Conservation (phyloP, 2,113 vertebrate genomes). For the Psilopsiagon aymara region DNA sequence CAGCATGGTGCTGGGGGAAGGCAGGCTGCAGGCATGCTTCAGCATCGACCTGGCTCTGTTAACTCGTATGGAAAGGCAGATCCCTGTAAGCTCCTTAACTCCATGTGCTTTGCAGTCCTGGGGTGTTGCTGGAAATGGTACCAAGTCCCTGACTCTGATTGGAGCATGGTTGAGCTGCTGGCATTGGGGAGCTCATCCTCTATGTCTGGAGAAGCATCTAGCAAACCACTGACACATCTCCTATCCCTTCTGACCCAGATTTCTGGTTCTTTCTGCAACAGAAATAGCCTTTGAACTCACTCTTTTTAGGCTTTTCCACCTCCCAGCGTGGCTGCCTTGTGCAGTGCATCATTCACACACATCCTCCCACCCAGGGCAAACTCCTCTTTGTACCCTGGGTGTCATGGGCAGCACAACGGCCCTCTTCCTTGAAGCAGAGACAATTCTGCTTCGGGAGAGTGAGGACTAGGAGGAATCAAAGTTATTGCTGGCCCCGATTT, state of each 20-base stretch:
- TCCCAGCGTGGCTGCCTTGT: rapidly evolving
- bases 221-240: not conserved
- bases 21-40: not conserved
- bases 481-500: rapidly evolving
- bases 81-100: not conserved
- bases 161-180: not conserved
- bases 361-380: not conserved
- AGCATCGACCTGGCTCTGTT: rapidly evolving
- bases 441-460: not conserved
- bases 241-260: not conserved
- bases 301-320: not conserved
- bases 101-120: not conserved
- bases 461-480: not conserved
- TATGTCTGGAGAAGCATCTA: not conserved
- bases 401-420: not conserved
- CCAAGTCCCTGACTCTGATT: rapidly evolving
- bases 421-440: not conserved
- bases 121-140: not conserved
- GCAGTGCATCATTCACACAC: not conserved
- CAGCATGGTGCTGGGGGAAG: rapidly evolving
- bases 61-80: not conserved
- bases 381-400: not conserved
- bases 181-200: rapidly evolving
- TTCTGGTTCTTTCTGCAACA: not conserved
- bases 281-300: not conserved